These are phyloP conservation scores for Gyps fulvus DNA, from an alignment of 2,113 vertebrate species.

Conservation along the genomic window DNA sequence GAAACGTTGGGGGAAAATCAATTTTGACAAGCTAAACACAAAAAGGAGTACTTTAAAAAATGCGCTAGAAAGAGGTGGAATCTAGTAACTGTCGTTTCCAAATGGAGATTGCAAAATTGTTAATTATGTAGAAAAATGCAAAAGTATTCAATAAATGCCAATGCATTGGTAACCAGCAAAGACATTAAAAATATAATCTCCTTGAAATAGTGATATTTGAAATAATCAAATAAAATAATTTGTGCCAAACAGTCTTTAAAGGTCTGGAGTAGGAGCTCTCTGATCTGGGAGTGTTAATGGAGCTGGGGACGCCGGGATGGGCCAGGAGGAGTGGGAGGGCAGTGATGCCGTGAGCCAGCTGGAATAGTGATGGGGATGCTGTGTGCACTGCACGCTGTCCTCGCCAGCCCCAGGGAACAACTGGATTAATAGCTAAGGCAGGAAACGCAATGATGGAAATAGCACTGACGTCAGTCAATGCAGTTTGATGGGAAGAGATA, in stretches of 20 bases:
- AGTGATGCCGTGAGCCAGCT: not conserved
- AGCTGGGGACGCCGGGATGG: not conserved
- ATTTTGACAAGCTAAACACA: slow-evolving; percentile 18
- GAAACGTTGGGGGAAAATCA: slow-evolving; percentile 30
- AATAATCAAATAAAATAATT: not conserved
- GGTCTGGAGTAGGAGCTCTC: not conserved
- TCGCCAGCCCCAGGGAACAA: not conserved
- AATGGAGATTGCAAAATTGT: not conserved
- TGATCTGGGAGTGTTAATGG: rapidly evolving
- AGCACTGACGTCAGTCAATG: not conserved
- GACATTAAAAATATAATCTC: not conserved
- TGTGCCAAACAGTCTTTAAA: not conserved
- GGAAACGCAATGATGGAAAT: slow-evolving; percentile 4
- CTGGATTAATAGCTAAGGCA: slow-evolving; percentile 34
- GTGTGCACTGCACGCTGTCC: not conserved
- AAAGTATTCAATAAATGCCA: not conserved
- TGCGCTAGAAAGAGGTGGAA: not conserved
- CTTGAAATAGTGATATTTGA: not conserved
- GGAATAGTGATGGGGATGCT: not conserved
- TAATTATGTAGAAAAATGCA: slow-evolving; percentile 43
- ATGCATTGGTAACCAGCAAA: not conserved
- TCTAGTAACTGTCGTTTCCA: not conserved
- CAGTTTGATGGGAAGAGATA: not conserved
- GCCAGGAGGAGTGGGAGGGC: not conserved
- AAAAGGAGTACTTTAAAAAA: not conserved